These are phyloP conservation scores for Microplitis mediator DNA, from an alignment of 1,140 invertebrate genomes.

Conservation along the genomic window DNA sequence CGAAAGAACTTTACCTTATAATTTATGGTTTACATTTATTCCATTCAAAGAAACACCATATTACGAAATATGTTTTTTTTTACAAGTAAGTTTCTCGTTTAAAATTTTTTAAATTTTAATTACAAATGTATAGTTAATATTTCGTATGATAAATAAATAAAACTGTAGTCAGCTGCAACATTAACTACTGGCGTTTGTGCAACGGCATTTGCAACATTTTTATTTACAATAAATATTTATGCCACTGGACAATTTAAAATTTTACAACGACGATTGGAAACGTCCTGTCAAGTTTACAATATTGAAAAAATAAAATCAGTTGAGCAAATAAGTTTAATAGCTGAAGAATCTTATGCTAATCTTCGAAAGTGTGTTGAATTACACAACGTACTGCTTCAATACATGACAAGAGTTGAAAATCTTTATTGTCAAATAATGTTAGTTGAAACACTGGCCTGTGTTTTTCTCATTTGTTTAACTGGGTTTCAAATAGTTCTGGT, in stretches of 20 bases:
- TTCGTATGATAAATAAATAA: not conserved
- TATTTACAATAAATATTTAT: slow-evolving; percentile 30
- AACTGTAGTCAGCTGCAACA: slow-evolving; percentile 19
- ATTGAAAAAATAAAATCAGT: not conserved
- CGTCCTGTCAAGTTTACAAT: slow-evolving; percentile 2
- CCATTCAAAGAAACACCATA: slow-evolving; percentile 38
- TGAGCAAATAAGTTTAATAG: not conserved
- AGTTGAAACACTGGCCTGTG: slow-evolving; percentile 34
- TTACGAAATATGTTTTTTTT: slow-evolving; percentile 37
- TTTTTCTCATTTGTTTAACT: slow-evolving; percentile 38
- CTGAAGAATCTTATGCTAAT: slow-evolving; percentile 10
- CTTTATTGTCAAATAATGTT: slow-evolving; percentile 38
- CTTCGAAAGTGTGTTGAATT: slow-evolving; percentile 38
- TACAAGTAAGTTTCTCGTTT: slow-evolving; percentile 33
- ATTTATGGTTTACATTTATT: slow-evolving; percentile 34
- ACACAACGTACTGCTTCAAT: slow-evolving; percentile 41
- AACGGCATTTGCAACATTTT: slow-evolving; percentile 31
- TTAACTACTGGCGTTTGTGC: slow-evolving; percentile 24
- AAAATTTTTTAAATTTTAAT: no score
- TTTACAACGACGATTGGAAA: slow-evolving; percentile 30
- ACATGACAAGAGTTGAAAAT: slow-evolving; percentile 37
- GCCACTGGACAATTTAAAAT: slow-evolving; percentile 32
- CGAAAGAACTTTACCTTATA: slow-evolving; percentile 36
- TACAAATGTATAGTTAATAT: no score
- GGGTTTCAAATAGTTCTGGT: slow-evolving; percentile 42